Evolutionary conservation across 2,888 invertebrate species (phyloP), one percentile per base, ranked within the genome.

Genomic region (Automeris io): DNA sequence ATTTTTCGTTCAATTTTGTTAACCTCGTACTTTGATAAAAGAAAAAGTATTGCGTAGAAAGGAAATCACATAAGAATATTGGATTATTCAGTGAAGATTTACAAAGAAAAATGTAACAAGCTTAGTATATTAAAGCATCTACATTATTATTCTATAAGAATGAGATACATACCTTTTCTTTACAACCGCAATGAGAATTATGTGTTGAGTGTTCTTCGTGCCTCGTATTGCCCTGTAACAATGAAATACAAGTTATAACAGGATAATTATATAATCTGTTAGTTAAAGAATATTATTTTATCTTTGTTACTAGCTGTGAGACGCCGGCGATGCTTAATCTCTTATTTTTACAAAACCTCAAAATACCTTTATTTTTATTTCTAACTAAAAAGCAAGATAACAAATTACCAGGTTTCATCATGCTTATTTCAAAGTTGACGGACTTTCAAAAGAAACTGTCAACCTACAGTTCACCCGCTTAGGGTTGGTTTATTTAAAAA

Each of bases 121-220:
- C 37, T 46, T 48, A 44, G 37, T 45, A 34, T 39, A 35, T 34
- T 39, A 37, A 1, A 31, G 34, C 36, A 7, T 29, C 39, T 44
- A 40, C 41, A 23, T 32, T 37, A 37, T 9, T 9, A 9, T 32
- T n/a, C 5, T 37, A 31, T 18, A 18, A 16, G 13, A 16, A 16
- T 21, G 18, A 37, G 12, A 32, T 29, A 36, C 35, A 21, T 88
- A 96, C 96, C 93, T 93, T 88, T 93, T 94, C 79, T 94, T 95
- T 40, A 95, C 93, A 59, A 96, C 90, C 45, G 95, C 95, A 60
- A 95, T 90, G 66, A 96, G 90, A 63, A 93, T 91, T 58, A 93
- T 90, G 73, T 92, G 91, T 66, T 92, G 91, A 70, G 92, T 92
- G 75, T 92, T 92, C 71, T 91, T 92, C 56, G 91, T 91, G 69